These are phyloP conservation scores for Gambusia yucatana DNA, from an alignment of 2,797 vertebrate species.

Conservation along the genomic window DNA sequence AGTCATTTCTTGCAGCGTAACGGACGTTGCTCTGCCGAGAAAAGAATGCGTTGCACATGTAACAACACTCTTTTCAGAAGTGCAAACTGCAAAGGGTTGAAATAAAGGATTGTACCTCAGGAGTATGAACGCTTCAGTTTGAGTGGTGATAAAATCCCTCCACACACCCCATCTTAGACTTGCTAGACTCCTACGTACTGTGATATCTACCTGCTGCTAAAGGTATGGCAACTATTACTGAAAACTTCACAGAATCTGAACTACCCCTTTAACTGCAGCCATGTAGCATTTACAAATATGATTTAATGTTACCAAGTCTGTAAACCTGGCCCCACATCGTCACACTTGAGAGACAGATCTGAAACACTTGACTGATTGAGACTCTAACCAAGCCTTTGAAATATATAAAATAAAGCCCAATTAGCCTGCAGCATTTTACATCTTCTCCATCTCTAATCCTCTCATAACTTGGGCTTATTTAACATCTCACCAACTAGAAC, in stretches of 20 bases:
- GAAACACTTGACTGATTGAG: constrained; percentile 64
- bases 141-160: not conserved
- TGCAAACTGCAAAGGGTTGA: not conserved
- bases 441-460: constrained; percentile 75
- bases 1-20: not conserved
- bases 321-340: constrained; percentile 37
- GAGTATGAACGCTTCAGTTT: not conserved
- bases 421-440: constrained; percentile 72
- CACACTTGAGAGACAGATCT: constrained; percentile 39
- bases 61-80: not conserved
- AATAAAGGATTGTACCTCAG: not conserved
- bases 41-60: not conserved
- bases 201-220: not conserved
- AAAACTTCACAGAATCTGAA: not conserved
- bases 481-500: constrained; percentile 66
- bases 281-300: constrained; percentile 5
- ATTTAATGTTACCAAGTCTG: constrained; percentile 2
- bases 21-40: not conserved
- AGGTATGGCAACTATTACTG: not conserved
- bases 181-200: not conserved
- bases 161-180: not conserved
- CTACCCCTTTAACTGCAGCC: not conserved
- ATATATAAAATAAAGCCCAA: constrained; percentile 78
- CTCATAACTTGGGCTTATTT: constrained; percentile 70
- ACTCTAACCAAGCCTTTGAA: constrained; percentile 69